Conservation (phyloP, 2,797 vertebrate species). For the Diceros bicornis region DNA sequence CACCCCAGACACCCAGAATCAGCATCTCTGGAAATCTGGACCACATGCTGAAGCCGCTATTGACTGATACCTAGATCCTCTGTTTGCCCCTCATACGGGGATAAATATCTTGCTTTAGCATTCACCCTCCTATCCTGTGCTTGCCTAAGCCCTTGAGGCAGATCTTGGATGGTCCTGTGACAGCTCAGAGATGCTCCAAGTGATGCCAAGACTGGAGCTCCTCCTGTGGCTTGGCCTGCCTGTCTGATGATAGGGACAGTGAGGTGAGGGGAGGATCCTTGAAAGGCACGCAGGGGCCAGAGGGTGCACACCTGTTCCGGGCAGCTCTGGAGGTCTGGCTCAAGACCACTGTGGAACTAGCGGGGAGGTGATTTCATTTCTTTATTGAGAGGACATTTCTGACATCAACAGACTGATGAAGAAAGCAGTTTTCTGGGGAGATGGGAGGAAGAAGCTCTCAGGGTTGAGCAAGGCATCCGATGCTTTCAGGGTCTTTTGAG, state of each 20-base stretch:
- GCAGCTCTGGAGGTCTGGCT: neutral
- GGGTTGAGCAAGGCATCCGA: neutral
- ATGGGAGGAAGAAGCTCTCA: neutral
- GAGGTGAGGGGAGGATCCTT: neutral
- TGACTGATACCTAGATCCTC: neutral
- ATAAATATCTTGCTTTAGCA: neutral
- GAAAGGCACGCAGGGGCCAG: neutral
- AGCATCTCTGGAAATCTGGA: constrained; percentile 35
- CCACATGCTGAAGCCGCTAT: neutral
- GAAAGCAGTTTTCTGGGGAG: constrained; percentile 13
- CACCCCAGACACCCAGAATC: neutral
- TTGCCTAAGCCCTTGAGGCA: neutral
- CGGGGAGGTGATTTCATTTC: neutral
- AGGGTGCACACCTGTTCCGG: neutral
- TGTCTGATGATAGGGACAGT: neutral
- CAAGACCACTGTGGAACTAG: neutral
- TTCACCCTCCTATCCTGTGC: neutral
- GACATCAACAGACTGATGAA: neutral
- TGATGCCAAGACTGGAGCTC: neutral
- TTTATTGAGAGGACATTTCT: neutral
- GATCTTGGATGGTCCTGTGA: neutral
- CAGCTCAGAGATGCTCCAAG: neutral
- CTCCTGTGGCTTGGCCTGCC: neutral
- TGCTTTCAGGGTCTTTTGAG: neutral
- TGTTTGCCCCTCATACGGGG: neutral